A percentile compares a stretch with the other conserved stretches of the same genome.
These are phyloP conservation scores for Etheostoma perlongum DNA, from an alignment of 2,797 vertebrate species.

Conservation along the genomic window DNA sequence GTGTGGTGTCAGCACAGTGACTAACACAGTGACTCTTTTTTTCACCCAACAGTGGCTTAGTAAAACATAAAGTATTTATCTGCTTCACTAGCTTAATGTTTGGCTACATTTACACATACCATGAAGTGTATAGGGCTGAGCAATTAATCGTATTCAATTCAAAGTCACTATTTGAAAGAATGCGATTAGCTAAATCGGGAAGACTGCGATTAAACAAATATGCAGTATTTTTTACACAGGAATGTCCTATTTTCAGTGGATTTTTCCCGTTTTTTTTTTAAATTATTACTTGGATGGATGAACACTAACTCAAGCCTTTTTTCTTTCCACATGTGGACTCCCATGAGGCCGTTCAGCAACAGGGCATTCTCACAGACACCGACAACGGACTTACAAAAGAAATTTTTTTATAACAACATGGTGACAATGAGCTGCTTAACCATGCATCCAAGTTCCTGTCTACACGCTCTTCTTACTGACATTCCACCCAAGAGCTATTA, in stretches of 20 bases:
- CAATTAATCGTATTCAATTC: too few species aligned
- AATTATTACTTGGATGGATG: background rate
- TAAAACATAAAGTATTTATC: conserved; percentile 23
- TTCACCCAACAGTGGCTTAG: background rate
- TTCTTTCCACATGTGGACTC: conserved; percentile 36
- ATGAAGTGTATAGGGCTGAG: background rate
- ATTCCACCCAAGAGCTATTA: conserved; percentile 51
- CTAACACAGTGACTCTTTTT: too few species aligned
- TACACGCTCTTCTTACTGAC: conserved; percentile 20
- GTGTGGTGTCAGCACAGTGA: conserved; percentile 13
- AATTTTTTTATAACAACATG: conserved; percentile 36
- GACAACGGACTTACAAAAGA: conserved; percentile 34
- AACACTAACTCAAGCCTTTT: conserved; percentile 32
- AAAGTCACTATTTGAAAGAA: too few species aligned
- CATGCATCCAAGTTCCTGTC: conserved; percentile 65
- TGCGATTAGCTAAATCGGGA: too few species aligned
- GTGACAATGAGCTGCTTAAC: conserved; percentile 31
- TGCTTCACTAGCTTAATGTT: conserved; percentile 6
- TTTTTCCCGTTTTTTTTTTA: too few species aligned
- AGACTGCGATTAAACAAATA: too few species aligned
- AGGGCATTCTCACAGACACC: conserved; percentile 42
- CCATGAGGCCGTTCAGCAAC: conserved; percentile 44
- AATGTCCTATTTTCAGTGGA: too few species aligned
- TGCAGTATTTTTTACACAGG: too few species aligned
- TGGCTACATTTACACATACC: background rate